A percentile compares a stretch with the other conserved stretches of the same genome.
Evolutionary conservation across 2,797 vertebrate species (phyloP).

Genomic region (Neosalanx taihuensis): DNA sequence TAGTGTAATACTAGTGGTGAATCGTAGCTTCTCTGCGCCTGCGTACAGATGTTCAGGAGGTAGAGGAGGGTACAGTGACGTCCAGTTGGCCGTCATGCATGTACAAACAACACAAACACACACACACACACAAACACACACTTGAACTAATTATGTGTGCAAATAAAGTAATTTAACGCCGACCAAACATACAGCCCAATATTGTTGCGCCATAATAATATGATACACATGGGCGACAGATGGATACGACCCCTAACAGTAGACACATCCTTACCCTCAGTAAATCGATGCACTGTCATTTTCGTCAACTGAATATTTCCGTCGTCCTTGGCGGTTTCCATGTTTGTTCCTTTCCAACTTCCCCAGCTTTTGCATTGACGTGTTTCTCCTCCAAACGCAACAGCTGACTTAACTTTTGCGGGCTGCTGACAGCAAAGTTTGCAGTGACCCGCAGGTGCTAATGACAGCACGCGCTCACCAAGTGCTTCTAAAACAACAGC

Average conservation of each 20-base stretch:
- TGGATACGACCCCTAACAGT: neutral
- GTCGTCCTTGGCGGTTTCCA: slow-evolving; percentile 55
- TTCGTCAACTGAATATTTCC: slow-evolving; percentile 40
- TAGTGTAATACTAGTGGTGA: neutral
- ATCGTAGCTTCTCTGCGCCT: neutral
- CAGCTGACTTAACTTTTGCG: slow-evolving; percentile 1
- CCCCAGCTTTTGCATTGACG: neutral
- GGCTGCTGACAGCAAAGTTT: neutral
- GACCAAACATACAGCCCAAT: neutral
- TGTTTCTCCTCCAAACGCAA: no score
- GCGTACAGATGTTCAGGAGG: neutral
- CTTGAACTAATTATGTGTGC: neutral
- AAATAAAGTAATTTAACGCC: neutral
- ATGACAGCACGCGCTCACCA: slow-evolving; percentile 34
- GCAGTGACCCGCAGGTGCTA: slow-evolving; percentile 40
- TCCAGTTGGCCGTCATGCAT: neutral
- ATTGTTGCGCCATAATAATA: neutral
- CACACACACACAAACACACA: neutral
- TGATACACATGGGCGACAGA: neutral
- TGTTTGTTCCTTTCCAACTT: slow-evolving; percentile 25
- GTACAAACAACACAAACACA: neutral
- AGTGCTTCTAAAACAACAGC: slow-evolving; percentile 21
- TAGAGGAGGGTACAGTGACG: neutral
- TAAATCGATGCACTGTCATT: slow-evolving; percentile 46
- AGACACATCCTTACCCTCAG: slow-evolving; percentile 55